Evolutionary conservation across 2,888 invertebrate genomes (phyloP).

Genomic region (Scaptodrosophila latifasciaeformis): DNA sequence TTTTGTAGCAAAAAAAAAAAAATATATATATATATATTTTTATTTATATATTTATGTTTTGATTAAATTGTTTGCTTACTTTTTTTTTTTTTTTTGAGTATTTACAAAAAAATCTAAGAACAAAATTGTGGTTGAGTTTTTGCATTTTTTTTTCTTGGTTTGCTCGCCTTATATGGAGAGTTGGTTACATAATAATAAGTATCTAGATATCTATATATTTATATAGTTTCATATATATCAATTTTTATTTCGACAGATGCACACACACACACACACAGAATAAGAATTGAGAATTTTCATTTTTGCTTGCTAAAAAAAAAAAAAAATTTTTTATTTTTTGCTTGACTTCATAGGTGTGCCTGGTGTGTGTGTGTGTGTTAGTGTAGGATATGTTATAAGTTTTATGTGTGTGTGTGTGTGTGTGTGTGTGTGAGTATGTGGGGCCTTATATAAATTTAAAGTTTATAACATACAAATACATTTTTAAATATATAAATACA

Average conservation of each 20-base stretch:
- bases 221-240: constrained; percentile 13
- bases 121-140: constrained; percentile 41
- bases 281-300: constrained; percentile 34
- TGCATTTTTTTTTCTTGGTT: constrained; percentile 1
- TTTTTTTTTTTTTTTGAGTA: constrained; percentile 55
- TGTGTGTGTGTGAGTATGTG: neutral
- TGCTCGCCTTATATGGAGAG: constrained; percentile 14
- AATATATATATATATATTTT: constrained; percentile 25
- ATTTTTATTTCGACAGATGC: constrained; percentile 30
- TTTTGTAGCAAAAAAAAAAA: constrained; percentile 50
- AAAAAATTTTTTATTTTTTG: constrained; percentile 37
- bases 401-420: constrained; percentile 1
- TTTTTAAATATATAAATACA: constrained; percentile 26
- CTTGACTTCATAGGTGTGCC: no score
- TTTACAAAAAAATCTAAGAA: constrained; percentile 60
- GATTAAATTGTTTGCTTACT: no score
- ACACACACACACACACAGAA: constrained; percentile 57
- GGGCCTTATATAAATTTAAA: constrained; percentile 4
- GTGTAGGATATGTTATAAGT: constrained; percentile 51
- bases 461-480: constrained; percentile 10
- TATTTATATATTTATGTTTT: constrained; percentile 8
- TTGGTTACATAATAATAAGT: constrained; percentile 19
- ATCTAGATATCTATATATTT: constrained; percentile 22
- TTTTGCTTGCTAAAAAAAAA: constrained; percentile 28
- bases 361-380: constrained; percentile 24